These are phyloP conservation scores for Protobothrops flavoviridis DNA, from an alignment of 2,113 vertebrate species.

Conservation along the genomic window DNA sequence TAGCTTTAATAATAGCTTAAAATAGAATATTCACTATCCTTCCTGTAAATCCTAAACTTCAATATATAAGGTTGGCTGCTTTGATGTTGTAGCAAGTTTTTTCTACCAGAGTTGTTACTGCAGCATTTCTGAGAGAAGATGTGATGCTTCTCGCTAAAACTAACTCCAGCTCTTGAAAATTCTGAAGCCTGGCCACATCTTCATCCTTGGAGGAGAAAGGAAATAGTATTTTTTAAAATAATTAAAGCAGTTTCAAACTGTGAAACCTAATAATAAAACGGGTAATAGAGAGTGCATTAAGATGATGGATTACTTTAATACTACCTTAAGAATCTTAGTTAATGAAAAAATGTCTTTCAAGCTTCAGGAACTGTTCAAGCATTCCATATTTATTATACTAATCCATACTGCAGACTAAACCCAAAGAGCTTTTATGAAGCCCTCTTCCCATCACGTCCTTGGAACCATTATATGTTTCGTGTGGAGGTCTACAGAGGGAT, in stretches of 20 bases:
- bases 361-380: not conserved
- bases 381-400: not conserved
- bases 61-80: slow-evolving; percentile 85
- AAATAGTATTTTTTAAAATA: not conserved
- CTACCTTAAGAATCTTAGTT: not conserved
- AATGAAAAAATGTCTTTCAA: not conserved
- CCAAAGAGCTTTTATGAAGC: not conserved
- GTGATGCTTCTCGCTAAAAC: slow-evolving; percentile 74
- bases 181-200: slow-evolving; percentile 85
- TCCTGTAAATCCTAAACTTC: not conserved
- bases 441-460: not conserved
- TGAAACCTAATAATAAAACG: slow-evolving; percentile 11
- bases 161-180: slow-evolving; percentile 91
- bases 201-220: slow-evolving; percentile 76
- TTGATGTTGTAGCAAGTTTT: slow-evolving; percentile 83
- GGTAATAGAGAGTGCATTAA: not conserved
- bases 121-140: slow-evolving; percentile 63
- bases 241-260: not conserved
- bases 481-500: not conserved
- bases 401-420: not conserved
- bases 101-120: slow-evolving; percentile 61
- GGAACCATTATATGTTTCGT: not conserved
- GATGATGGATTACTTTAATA: not conserved
- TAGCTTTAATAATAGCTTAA: slow-evolving; percentile 57
- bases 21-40: not conserved